These are phyloP conservation scores for Penaeus monodon DNA, from an alignment of 2,888 invertebrate genomes.

Conservation along the genomic window DNA sequence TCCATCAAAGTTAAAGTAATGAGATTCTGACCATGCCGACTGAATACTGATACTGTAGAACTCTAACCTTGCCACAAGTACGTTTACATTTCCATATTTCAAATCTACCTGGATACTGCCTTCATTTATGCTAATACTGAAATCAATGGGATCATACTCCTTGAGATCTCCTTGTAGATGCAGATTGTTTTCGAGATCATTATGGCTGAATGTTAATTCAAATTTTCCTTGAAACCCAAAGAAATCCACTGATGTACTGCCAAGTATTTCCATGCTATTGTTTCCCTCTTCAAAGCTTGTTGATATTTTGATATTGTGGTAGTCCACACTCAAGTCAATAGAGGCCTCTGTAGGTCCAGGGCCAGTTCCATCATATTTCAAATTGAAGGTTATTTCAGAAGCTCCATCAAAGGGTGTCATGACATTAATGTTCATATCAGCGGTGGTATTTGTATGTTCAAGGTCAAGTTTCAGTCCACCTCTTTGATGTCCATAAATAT, in stretches of 20 bases:
- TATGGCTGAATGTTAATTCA: too few species aligned
- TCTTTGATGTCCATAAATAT: too few species aligned
- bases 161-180: not conserved
- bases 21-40: slow-evolving; percentile 21
- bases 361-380: not conserved
- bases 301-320: slow-evolving; percentile 15
- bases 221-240: too few species aligned
- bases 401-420: slow-evolving; percentile 15
- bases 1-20: slow-evolving; percentile 23
- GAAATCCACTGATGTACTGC: too few species aligned
- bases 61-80: slow-evolving; percentile 13
- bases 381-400: not conserved
- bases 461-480: too few species aligned
- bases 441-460: too few species aligned
- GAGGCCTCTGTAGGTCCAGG: not conserved
- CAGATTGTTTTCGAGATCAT: too few species aligned
- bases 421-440: too few species aligned
- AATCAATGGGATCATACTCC: not conserved
- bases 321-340: slow-evolving; percentile 15
- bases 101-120: slow-evolving; percentile 6
- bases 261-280: not conserved
- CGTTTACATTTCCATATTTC: slow-evolving; percentile 11
- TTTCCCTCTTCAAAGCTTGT: slow-evolving; percentile 1
- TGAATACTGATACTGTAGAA: slow-evolving; percentile 10
- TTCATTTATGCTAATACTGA: not conserved